Base-by-base conservation (phyloP, 2,888 invertebrate species). In the Tetrapedia diversipes region DNA sequence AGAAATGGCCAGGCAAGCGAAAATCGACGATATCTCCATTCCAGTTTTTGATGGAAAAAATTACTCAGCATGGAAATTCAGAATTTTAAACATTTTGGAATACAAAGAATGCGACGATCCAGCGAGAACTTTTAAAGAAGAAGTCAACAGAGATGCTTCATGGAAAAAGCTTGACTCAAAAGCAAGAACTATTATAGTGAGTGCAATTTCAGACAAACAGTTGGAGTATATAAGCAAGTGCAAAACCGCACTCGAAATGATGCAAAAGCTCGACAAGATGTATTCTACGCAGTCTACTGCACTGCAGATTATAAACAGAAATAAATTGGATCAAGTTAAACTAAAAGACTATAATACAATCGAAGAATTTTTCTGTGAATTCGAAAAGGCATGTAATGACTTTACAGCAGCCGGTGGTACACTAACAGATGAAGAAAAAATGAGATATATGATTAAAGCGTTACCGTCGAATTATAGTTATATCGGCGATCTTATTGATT, bases 401-500 rank as follows among this genome's bases (percentile, higher is more conserved):
- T 67, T 86, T 7, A 86, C 82, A 67, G n/a, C 32, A 43, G 81
- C 84, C 4, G 84, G 82, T 19, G 82, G 75, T 43, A 66, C 45
- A 43, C 60, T 86, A 2, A 54, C 63, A 8, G 80, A 86, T 75
- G 24, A 75, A 22, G 84, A 86, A 56, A 86, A 88, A 68, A 37
- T 86, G 39, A 79, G 73, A 22, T 87, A 86, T 59, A 76, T 87
- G 81, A 29, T 88, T 10, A 84, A 67, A 51, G 73, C 81, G 41
- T 63, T 87, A 24, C 86, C 87, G 54, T 34, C 49, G 61, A 71
- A 66, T 24, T 82, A 82, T n/a, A 84, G 83, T 57, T 73, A 87
- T 57, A 82, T 87, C 57, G 86, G 84, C n/a, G 87, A 86, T 72
- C 57, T 84, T 22, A 71, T 86, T 8, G 84, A 87, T 77, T 71